These are phyloP conservation scores for Eupithecia inturbata DNA, from an alignment of 2,888 invertebrate species.

Conservation along the genomic window DNA sequence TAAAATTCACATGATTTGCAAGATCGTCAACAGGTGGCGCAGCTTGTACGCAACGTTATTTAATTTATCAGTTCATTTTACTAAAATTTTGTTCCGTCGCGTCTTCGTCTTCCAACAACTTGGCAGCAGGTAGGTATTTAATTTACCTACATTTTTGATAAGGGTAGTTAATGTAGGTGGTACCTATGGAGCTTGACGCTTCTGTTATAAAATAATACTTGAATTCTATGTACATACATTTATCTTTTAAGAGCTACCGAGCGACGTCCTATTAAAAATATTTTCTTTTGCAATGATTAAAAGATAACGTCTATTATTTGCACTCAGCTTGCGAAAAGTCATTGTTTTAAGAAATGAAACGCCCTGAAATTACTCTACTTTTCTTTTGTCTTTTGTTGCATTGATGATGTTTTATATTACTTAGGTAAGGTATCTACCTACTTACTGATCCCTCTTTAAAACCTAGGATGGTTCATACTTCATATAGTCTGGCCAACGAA, in stretches of 20 bases:
- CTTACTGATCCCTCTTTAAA: background rate
- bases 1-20: background rate
- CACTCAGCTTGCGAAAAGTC: conserved; percentile 49
- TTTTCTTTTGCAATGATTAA: conserved; percentile 19
- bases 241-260: background rate
- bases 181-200: background rate
- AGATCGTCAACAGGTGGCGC: conserved; percentile 24
- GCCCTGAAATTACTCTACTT: conserved; percentile 44
- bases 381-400: conserved; percentile 34
- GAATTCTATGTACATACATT: too few relatives aligned
- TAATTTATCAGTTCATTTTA: background rate
- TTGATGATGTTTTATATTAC: conserved; percentile 40
- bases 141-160: too few relatives aligned
- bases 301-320: conserved; percentile 45
- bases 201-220: background rate
- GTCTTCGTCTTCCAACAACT: too few relatives aligned
- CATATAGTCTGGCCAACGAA: too few relatives aligned
- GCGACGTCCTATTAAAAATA: conserved; percentile 9
- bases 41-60: background rate
- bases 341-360: conserved; percentile 56
- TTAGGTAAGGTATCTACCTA: conserved; percentile 15
- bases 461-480: background rate
- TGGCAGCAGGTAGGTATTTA: too few relatives aligned
- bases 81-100: too few relatives aligned
- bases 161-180: too few relatives aligned